Conservation (phyloP, 64 coral and sea anemone species). For the Orbicella faveolata region DNA sequence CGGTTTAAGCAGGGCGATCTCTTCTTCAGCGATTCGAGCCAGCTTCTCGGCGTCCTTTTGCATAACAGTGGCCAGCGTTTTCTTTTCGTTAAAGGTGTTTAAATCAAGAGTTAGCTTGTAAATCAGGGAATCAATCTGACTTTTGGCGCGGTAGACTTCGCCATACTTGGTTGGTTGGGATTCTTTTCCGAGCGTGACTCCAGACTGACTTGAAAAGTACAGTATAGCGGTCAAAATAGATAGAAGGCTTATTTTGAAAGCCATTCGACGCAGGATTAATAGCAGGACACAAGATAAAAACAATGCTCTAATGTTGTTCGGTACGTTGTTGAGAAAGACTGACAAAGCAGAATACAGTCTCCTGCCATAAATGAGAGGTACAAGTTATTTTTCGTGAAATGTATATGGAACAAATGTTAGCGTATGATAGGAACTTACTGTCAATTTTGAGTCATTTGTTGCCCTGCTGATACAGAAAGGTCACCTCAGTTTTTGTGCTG, state of each 20-base stretch:
- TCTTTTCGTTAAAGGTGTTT: slow-evolving; percentile 27
- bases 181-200: neutral
- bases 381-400: slow-evolving; percentile 20
- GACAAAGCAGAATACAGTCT: too few species aligned
- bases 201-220: neutral
- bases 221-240: neutral
- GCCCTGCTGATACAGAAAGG: too few species aligned
- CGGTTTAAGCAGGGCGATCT: neutral
- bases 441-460: too few species aligned
- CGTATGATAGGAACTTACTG: too few species aligned
- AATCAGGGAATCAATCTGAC: slow-evolving; percentile 25
- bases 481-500: too few species aligned
- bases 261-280: neutral
- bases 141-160: slow-evolving; percentile 24
- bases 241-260: neutral
- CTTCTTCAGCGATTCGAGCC: neutral
- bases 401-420: too few species aligned
- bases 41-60: neutral
- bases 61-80: neutral
- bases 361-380: neutral
- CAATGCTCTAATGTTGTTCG: neutral
- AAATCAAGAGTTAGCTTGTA: slow-evolving; percentile 14
- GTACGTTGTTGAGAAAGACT: too few species aligned
- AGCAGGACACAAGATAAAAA: too few species aligned
- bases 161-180: neutral